Evolutionary conservation across 30 jellyfish, hydroid and myxozoan species (phyloP).

Genomic region (Cassiopea xamachana): DNA sequence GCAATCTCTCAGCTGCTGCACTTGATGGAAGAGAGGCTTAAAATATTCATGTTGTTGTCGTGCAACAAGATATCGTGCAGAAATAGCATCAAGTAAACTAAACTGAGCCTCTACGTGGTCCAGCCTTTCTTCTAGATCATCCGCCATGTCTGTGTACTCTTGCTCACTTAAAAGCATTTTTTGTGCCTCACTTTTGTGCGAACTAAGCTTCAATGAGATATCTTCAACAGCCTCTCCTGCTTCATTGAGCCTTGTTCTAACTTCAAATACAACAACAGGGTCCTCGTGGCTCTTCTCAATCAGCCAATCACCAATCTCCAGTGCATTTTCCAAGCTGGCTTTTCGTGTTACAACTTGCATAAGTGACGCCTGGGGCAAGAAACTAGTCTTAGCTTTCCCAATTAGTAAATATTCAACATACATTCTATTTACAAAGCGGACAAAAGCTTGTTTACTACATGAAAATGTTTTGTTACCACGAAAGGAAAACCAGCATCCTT

Average conservation of each 20-base stretch:
- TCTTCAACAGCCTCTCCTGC: slow-evolving; percentile 61
- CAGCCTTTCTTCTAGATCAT: slow-evolving; percentile 63
- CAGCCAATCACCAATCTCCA: slow-evolving; percentile 87
- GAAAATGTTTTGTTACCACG: too few species aligned
- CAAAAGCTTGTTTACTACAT: too few species aligned
- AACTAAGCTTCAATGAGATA: slow-evolving; percentile 58
- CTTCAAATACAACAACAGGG: slow-evolving; percentile 80
- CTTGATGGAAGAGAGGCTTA: slow-evolving; percentile 87
- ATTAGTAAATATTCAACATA: not conserved
- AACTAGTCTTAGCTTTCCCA: not conserved
- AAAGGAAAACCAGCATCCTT: too few species aligned
- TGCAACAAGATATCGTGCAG: slow-evolving; percentile 90
- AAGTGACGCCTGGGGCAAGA: slow-evolving; percentile 40
- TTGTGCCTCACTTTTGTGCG: slow-evolving; percentile 56
- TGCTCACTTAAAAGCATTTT: slow-evolving; percentile 53
- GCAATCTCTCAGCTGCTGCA: slow-evolving; percentile 65
- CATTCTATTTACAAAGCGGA: too few species aligned
- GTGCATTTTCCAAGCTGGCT: slow-evolving; percentile 68
- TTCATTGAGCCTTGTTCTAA: slow-evolving; percentile 72
- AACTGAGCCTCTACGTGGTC: slow-evolving; percentile 67
- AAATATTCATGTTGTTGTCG: slow-evolving; percentile 87
- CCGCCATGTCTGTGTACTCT: slow-evolving; percentile 64
- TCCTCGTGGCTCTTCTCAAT: slow-evolving; percentile 81
- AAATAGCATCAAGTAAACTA: slow-evolving; percentile 78
- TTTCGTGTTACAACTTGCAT: slow-evolving; percentile 57